These are phyloP conservation scores for Nematolebias whitei DNA, from an alignment of 2,113 vertebrate genomes.

Conservation along the genomic window DNA sequence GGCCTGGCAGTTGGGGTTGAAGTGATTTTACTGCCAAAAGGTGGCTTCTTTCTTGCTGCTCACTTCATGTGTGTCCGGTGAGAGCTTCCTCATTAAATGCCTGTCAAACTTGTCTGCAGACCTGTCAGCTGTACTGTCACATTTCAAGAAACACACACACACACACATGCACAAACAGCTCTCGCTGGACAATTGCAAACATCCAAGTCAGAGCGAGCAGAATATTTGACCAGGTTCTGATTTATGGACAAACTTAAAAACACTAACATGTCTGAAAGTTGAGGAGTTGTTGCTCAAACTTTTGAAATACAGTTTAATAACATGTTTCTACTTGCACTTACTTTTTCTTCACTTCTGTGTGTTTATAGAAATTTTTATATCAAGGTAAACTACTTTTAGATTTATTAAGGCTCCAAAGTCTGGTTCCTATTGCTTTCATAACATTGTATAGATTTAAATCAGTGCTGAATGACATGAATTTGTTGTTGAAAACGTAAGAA, in stretches of 20 bases:
- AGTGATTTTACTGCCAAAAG: slow-evolving; percentile 40
- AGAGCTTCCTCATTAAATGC: slow-evolving; percentile 69
- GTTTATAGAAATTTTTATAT: too few species aligned
- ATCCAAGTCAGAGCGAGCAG: slow-evolving; percentile 12
- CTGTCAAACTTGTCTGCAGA: slow-evolving; percentile 68
- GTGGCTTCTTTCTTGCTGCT: slow-evolving; percentile 19
- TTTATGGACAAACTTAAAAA: slow-evolving; percentile 6
- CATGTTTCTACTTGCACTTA: too few species aligned
- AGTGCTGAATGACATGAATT: too few species aligned
- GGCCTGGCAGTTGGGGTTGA: slow-evolving; percentile 21
- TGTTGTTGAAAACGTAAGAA: too few species aligned
- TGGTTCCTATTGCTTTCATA: too few species aligned
- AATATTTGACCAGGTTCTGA: slow-evolving; percentile 5
- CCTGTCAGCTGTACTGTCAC: slow-evolving; percentile 72
- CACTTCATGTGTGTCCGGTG: slow-evolving; percentile 43
- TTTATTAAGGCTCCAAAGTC: too few species aligned
- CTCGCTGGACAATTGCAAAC: slow-evolving; percentile 17
- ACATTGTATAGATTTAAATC: too few species aligned
- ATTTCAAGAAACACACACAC: slow-evolving; percentile 39
- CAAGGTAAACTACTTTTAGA: too few species aligned
- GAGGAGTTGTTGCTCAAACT: not conserved
- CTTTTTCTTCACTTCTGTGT: too few species aligned
- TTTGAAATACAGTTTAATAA: too few species aligned
- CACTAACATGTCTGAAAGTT: not conserved
- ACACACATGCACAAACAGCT: slow-evolving; percentile 37